A percentile compares a stretch with the other conserved stretches of the same genome.
These are phyloP conservation scores for Brenthis daphne DNA, from an alignment of 2,888 invertebrate genomes.

Conservation along the genomic window DNA sequence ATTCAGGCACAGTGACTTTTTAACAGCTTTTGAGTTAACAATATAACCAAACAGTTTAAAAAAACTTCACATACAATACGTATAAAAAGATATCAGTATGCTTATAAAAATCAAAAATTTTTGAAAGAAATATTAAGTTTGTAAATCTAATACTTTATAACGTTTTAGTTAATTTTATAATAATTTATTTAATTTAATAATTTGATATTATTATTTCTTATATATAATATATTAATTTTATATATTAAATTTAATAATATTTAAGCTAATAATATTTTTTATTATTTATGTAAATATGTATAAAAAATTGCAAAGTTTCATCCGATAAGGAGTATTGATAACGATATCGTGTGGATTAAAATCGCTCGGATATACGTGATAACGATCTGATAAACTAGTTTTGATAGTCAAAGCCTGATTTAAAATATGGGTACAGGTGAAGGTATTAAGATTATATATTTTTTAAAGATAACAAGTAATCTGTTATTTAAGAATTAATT, in stretches of 20 bases:
- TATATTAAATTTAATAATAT: not conserved
- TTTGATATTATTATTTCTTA: not conserved
- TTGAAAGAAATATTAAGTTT: too few species aligned
- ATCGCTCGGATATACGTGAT: conserved; percentile 60
- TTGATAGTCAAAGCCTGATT: conserved; percentile 47
- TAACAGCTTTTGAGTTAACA: too few species aligned
- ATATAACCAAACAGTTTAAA: too few species aligned
- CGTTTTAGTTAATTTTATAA: not conserved
- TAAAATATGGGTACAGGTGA: conserved; percentile 32
- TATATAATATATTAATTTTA: not conserved
- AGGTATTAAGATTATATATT: conserved; percentile 16
- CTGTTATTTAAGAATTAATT: conserved; percentile 8
- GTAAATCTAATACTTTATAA: too few species aligned
- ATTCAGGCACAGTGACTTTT: too few species aligned
- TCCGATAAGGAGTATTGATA: conserved; percentile 47
- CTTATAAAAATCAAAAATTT: too few species aligned
- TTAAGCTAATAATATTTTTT: not conserved
- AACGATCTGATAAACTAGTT: conserved; percentile 59
- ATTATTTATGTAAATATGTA: conserved; percentile 15
- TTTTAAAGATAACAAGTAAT: not conserved
- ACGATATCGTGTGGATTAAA: conserved; percentile 63
- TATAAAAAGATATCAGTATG: too few species aligned
- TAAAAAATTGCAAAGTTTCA: conserved; percentile 26
- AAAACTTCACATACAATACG: too few species aligned
- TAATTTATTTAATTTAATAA: not conserved